phyloP scores from a whole-genome alignment of 1,140 invertebrate genomes.

The Drosophila tropicalis region DNA sequence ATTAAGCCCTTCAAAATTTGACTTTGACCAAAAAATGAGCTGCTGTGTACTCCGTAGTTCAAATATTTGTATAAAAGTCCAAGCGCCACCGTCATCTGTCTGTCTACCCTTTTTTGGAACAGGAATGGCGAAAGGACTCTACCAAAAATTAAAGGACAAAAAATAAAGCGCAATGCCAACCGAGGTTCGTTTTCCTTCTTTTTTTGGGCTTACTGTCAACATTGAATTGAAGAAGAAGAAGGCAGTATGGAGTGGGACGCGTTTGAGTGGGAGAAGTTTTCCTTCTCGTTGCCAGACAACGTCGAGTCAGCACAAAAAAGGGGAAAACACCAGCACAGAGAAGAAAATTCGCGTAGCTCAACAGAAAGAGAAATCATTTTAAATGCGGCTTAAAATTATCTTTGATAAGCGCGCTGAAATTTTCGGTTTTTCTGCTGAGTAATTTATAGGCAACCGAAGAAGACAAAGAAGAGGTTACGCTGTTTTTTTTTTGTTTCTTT shows the following conservation, averaged over 20 bases:
- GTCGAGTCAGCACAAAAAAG: constrained; percentile 53
- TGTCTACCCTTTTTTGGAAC: constrained; percentile 15
- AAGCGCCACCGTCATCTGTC: constrained; percentile 12
- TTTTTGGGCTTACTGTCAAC: constrained; percentile 55
- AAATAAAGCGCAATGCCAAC: background rate
- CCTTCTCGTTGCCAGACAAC: constrained; percentile 50
- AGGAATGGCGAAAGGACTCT: background rate
- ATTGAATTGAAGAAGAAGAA: constrained; percentile 12
- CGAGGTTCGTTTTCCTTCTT: constrained; percentile 22
- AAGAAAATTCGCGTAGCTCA: constrained; percentile 32
- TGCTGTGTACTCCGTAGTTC: constrained; percentile 36
- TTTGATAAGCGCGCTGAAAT: constrained; percentile 61
- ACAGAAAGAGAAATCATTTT: constrained; percentile 60
- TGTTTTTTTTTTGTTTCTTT: background rate
- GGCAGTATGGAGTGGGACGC: background rate
- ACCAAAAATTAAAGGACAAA: constrained; percentile 40
- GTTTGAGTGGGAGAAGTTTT: background rate
- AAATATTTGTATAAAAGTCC: constrained; percentile 63
- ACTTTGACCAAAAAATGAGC: constrained; percentile 15
- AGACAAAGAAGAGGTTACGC: background rate
- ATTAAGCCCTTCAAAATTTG: background rate
- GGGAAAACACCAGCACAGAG: constrained; percentile 4
- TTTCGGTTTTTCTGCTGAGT: constrained; percentile 59
- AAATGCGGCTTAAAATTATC: constrained; percentile 66
- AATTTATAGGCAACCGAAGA: constrained; percentile 19